These are phyloP conservation scores for Thalassoma bifasciatum DNA, from an alignment of 2,113 vertebrate genomes.

Conservation along the genomic window DNA sequence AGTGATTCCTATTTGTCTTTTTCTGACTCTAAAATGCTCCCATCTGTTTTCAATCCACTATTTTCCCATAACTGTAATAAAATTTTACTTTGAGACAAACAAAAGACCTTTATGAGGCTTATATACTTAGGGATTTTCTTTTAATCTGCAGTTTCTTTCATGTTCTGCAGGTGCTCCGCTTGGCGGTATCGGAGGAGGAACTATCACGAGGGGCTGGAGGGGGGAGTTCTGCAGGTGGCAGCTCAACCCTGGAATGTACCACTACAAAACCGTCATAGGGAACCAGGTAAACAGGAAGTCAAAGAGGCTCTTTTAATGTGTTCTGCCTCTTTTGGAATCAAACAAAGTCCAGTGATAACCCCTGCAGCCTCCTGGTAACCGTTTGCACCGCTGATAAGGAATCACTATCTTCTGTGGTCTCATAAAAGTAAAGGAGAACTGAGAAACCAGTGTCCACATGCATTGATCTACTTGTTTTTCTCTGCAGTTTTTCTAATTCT, in stretches of 20 bases:
- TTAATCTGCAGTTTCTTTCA: not conserved
- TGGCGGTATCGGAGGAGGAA: conserved; percentile 95
- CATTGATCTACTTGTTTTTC: not conserved
- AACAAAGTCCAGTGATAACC: not conserved
- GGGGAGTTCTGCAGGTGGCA: conserved; percentile 98
- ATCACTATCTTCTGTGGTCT: not conserved
- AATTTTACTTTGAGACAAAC: no score
- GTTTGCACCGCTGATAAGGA: not conserved
- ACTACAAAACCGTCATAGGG: conserved; percentile 88
- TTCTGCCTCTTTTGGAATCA: not conserved
- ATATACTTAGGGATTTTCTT: not conserved
- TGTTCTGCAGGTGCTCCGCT: conserved; percentile 88
- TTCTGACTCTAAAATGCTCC: no score
- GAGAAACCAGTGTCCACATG: not conserved
- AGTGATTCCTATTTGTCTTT: no score
- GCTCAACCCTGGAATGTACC: conserved; percentile 94
- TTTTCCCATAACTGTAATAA: no score
- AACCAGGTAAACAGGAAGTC: conserved; percentile 87
- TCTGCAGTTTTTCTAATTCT: not conserved
- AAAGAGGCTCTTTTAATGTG: no score
- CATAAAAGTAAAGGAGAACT: not conserved
- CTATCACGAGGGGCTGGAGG: conserved; percentile 94
- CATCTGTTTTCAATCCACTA: no score
- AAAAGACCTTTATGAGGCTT: no score
- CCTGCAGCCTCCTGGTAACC: not conserved